phyloP scores from a whole-genome alignment of 30 jellyfish, hydroid and myxozoan species.

The Catostylus mosaicus region DNA sequence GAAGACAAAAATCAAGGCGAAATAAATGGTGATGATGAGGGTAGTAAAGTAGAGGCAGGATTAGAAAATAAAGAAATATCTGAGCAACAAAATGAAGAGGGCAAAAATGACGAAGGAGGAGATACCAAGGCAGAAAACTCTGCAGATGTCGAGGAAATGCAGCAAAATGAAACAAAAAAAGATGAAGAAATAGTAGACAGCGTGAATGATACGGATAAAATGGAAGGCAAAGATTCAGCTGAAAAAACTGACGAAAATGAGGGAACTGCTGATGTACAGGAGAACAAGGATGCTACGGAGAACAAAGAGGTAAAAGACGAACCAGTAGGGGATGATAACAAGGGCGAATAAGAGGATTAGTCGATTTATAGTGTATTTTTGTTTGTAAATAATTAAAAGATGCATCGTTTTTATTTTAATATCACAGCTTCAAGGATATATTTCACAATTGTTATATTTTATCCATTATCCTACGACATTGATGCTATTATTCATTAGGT shows the following conservation, averaged over 20 bases:
- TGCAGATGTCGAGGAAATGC: background rate
- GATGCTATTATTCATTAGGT: too few species aligned
- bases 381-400: background rate
- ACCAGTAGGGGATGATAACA: background rate
- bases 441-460: too few species aligned
- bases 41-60: background rate
- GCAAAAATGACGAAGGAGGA: background rate
- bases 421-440: too few species aligned
- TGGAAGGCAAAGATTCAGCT: constrained; percentile 4
- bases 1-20: background rate
- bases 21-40: constrained; percentile 5
- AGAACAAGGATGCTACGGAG: constrained; percentile 1
- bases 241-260: background rate
- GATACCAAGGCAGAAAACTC: background rate
- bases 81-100: constrained; percentile 8
- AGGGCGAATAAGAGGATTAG: background rate
- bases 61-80: constrained; percentile 3
- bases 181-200: background rate
- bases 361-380: background rate
- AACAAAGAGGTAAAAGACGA: background rate
- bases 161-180: background rate
- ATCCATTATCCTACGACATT: too few species aligned
- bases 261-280: background rate
- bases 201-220: background rate
- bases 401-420: too few species aligned